Evolutionary conservation across 2,888 invertebrate species (phyloP), one percentile per base, ranked within the genome.

Genomic region (Amaurobius ferox): DNA sequence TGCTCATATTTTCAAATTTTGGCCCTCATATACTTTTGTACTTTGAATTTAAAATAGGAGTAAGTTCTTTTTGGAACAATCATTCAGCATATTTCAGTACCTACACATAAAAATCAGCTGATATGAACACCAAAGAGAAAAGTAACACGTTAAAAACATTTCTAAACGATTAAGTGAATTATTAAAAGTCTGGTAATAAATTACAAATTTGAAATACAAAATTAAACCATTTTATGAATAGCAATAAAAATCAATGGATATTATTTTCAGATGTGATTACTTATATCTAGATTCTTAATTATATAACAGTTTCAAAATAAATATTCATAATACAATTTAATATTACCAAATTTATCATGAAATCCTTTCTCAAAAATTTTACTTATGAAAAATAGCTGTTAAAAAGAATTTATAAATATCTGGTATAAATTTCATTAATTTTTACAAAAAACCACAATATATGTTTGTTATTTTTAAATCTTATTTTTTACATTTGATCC

Each of bases 1-100:
- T 35, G 16, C 32, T 66, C 16, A 30, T 66, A 39, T 16, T 23
- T 26, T 62, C 19, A 66, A 66, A 76, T 66, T 66, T 77, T 67
- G 44, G 67, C 29, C 35, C 76, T 19, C 11, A 11, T 23, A 55
- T 16, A n/a, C 23, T 55, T 55, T 55, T 55, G 55, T 55, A 55
- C 55, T 23, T n/a, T 55, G 19, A 55, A 55, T 55, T 55, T 16
- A 1, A 23, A 55, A 23, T 55, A 23, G 23, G 55, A 55, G 9
- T 11, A 2, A 16, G 16, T 44, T 16, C 2, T n/a, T 44, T 6
- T 9, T 16, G 16, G 16, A 44, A 16, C n/a, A 16, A 16, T 44
- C 2, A 44, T 44, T 44, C n/a, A 2, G 9, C 9, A 44, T 44
- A 44, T n/a, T 44, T 11, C 2, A 44, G 6, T n/a, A 44, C n/a